phyloP scores from a whole-genome alignment of 2,888 invertebrate genomes.

The Papilio demoleus region DNA sequence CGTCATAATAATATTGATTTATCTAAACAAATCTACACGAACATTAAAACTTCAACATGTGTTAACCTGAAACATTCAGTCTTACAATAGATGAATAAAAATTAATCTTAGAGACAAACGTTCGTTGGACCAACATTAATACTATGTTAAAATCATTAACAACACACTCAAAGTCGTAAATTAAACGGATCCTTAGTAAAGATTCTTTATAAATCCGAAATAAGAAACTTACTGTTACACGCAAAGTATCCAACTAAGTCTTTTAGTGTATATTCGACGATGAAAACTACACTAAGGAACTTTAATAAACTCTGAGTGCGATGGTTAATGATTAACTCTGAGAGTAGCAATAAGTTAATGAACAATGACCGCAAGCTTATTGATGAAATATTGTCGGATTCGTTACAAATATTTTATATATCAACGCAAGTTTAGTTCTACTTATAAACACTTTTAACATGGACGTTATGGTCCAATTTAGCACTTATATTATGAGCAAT shows the following conservation, averaged over 20 bases:
- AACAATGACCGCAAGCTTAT: constrained; percentile 33
- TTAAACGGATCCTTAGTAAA: not conserved
- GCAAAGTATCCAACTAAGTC: no score
- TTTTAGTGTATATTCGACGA: no score
- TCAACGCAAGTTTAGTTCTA: constrained; percentile 30
- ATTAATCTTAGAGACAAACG: constrained; percentile 50
- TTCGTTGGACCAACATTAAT: constrained; percentile 63
- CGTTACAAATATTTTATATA: constrained; percentile 1
- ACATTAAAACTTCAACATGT: constrained; percentile 47
- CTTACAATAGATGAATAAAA: constrained; percentile 63
- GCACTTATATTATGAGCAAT: constrained; percentile 24
- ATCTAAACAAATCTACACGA: constrained; percentile 31
- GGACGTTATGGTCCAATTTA: constrained; percentile 24
- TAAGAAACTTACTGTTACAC: no score
- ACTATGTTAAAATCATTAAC: constrained; percentile 45
- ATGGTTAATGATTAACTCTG: not conserved
- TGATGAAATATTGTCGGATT: constrained; percentile 36
- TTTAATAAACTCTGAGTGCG: no score
- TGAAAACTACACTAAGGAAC: no score
- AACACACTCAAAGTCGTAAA: not conserved
- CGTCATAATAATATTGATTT: constrained; percentile 14
- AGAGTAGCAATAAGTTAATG: constrained; percentile 14
- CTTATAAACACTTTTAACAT: constrained; percentile 1
- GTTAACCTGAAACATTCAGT: constrained; percentile 65
- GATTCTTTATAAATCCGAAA: no score